Evolutionary conservation across 1,140 invertebrate genomes (phyloP).

Genomic region (Trichoplusia ni): DNA sequence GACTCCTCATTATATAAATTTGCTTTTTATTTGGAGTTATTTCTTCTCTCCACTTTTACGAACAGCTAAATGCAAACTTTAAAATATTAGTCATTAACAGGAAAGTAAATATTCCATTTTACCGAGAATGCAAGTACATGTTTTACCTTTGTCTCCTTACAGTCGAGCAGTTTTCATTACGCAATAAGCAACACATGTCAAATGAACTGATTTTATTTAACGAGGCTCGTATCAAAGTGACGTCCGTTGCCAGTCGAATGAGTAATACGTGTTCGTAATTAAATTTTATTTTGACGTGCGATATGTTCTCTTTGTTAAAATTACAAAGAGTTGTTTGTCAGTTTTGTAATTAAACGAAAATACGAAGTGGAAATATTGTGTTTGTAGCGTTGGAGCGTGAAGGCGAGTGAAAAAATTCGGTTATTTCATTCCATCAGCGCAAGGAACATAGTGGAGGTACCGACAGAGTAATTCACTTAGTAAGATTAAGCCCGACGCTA

Average conservation of each 20-base stretch:
- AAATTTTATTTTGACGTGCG: neutral
- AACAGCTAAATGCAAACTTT: too few species aligned
- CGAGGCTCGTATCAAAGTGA: conserved; percentile 10
- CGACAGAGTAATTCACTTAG: conserved; percentile 54
- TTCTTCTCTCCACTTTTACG: too few species aligned
- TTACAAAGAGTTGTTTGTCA: conserved; percentile 5
- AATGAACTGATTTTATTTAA: conserved; percentile 25
- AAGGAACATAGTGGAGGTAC: conserved; percentile 3
- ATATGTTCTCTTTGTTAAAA: conserved; percentile 6
- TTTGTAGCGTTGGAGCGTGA: neutral
- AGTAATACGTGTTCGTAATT: conserved; percentile 7
- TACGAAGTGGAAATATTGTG: neutral
- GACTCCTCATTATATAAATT: too few species aligned
- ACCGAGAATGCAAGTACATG: too few species aligned
- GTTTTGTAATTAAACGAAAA: neutral
- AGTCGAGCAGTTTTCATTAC: neutral
- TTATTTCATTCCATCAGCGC: conserved; percentile 9
- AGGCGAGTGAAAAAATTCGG: conserved; percentile 11
- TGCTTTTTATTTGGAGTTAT: too few species aligned
- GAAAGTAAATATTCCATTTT: too few species aligned
- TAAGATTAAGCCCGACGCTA: conserved; percentile 50
- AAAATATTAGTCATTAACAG: too few species aligned
- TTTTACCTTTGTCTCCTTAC: neutral
- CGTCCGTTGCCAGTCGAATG: neutral
- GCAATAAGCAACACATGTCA: neutral